Conservation (phyloP, 2,888 invertebrate species). For the Piscicola geometra region DNA sequence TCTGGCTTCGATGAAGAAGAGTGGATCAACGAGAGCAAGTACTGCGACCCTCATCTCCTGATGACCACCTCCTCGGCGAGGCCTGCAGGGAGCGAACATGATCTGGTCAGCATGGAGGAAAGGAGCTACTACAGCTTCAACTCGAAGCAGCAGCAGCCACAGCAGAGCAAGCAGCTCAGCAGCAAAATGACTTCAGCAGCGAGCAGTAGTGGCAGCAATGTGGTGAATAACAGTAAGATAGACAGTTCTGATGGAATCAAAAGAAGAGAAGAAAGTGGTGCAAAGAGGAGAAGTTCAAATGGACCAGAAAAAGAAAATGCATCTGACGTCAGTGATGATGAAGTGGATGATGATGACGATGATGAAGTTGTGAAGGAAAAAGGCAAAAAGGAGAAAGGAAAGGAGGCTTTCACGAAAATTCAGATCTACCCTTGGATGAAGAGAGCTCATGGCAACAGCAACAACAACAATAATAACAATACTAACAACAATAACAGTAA, state of each 20-base stretch:
- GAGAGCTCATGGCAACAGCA: conserved; percentile 25
- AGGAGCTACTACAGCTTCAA: conserved; percentile 10
- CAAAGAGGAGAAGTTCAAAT: neutral
- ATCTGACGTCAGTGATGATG: conserved; percentile 31
- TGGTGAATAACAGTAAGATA: neutral
- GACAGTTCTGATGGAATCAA: neutral
- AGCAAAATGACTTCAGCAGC: conserved; percentile 1
- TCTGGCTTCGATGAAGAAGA: conserved; percentile 26
- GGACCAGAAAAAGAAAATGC: conserved; percentile 28
- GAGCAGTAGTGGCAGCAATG: conserved; percentile 3
- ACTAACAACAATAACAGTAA: conserved; percentile 27
- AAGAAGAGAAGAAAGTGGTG: neutral
- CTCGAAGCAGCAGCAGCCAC: conserved; percentile 20
- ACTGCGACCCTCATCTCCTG: conserved; percentile 29
- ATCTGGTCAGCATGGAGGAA: neutral
- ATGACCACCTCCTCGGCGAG: neutral
- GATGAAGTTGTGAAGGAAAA: neutral
- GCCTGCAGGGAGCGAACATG: neutral
- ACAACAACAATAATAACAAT: conserved; percentile 33
- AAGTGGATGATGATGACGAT: conserved; percentile 29
- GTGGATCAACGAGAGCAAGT: conserved; percentile 33
- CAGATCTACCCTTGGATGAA: conserved; percentile 31
- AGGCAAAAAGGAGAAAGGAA: conserved; percentile 5
- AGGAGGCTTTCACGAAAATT: conserved; percentile 13
- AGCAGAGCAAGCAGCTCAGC: conserved; percentile 11